Evolutionary conservation across 2,888 invertebrate species (phyloP).

Genomic region (Lasioglossum vierecki): DNA sequence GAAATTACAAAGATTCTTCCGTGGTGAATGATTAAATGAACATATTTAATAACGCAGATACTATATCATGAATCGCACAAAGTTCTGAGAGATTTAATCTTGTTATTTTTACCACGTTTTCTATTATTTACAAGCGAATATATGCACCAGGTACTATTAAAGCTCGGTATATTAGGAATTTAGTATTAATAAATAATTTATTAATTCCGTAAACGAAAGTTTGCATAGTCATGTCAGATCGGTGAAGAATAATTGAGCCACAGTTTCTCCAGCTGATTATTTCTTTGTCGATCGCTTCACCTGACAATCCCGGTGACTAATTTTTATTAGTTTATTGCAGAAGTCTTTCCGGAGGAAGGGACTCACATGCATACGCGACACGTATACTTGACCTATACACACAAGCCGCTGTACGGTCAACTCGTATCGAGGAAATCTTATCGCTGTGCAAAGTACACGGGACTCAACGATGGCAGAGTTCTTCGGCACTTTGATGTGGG

Average conservation of each 20-base stretch:
- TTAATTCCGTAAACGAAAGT: neutral
- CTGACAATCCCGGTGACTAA: constrained; percentile 10
- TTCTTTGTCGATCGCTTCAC: neutral
- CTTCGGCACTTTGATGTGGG: constrained; percentile 71
- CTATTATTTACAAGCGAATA: too few species aligned
- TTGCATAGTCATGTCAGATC: neutral
- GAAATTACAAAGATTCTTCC: too few species aligned
- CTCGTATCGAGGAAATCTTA: constrained; percentile 71
- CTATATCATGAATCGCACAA: too few species aligned
- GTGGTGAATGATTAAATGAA: too few species aligned
- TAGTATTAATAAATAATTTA: neutral
- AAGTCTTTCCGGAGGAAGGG: neutral
- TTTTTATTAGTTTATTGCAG: constrained; percentile 27
- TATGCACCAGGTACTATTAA: too few species aligned
- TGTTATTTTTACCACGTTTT: too few species aligned
- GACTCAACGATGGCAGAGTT: constrained; percentile 49
- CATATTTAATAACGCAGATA: too few species aligned
- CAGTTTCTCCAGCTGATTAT: neutral
- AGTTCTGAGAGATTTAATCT: too few species aligned
- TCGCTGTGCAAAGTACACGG: constrained; percentile 72
- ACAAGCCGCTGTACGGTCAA: constrained; percentile 49
- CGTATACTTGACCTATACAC: constrained; percentile 34
- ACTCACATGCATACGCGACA: constrained; percentile 10
- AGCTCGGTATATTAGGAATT: too few species aligned
- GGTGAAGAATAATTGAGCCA: neutral